Percentiles rank a stretch among this genome's conserved stretches.
These are phyloP conservation scores for Drosophila tani DNA, from an alignment of 1,140 invertebrate species.

Conservation along the genomic window DNA sequence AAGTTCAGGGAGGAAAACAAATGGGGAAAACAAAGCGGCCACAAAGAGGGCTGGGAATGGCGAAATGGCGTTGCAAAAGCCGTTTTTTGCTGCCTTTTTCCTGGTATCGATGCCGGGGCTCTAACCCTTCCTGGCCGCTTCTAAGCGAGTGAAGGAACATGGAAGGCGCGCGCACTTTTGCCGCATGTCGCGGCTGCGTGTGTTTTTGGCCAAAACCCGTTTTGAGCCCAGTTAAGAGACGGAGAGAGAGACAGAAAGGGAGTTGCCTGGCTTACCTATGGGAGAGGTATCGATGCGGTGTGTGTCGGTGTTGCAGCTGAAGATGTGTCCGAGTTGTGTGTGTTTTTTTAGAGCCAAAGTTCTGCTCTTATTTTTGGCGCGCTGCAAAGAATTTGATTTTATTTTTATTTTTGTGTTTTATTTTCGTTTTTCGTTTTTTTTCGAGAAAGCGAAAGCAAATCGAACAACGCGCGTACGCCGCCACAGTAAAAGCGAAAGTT, in stretches of 20 bases:
- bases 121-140: conserved; percentile 38
- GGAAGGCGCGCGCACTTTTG: conserved; percentile 38
- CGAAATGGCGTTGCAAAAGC: conserved; percentile 55
- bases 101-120: conserved; percentile 33
- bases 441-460: conserved; percentile 56
- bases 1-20: conserved; percentile 67
- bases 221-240: conserved; percentile 53
- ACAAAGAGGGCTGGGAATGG: conserved; percentile 40
- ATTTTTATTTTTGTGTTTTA: conserved; percentile 10
- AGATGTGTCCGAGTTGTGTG: conserved; percentile 15
- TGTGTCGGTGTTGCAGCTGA: conserved; percentile 8
- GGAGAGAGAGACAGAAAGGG: conserved; percentile 12
- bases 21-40: conserved; percentile 37
- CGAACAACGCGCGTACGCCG: conserved; percentile 42
- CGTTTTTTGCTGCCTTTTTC: conserved; percentile 43
- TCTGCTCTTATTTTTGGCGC: conserved; percentile 51
- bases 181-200: conserved; percentile 48
- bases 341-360: conserved; percentile 26
- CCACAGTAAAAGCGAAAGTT: conserved; percentile 60
- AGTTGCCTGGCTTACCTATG: conserved; percentile 36
- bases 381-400: conserved; percentile 46
- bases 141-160: conserved; percentile 55
- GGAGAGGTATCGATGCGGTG: conserved; percentile 32
- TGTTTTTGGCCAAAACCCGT: conserved; percentile 74
- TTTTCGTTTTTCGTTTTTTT: conserved; percentile 1